Evolutionary conservation across 2,797 vertebrate species (phyloP).

Genomic region (Otus scops): DNA sequence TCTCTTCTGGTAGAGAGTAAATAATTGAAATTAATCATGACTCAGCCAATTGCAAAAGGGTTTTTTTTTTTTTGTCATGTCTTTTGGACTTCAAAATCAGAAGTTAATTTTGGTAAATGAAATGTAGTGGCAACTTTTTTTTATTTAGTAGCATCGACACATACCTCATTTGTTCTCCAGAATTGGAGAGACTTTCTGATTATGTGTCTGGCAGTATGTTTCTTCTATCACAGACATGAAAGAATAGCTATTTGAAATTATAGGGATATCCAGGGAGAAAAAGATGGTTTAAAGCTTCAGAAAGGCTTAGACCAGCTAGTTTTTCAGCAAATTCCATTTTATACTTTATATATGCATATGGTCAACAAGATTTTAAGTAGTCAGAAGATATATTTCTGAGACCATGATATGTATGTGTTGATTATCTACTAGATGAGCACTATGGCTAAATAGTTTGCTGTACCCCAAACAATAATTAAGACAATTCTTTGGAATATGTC

Average conservation of each 20-base stretch:
- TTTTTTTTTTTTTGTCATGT: background rate
- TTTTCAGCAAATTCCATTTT: background rate
- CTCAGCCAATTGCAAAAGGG: background rate
- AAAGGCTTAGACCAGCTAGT: background rate
- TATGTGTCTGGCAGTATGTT: background rate
- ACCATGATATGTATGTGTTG: fast-evolving
- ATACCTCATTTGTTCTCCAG: background rate
- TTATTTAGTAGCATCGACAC: background rate
- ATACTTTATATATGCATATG: background rate
- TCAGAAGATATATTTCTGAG: background rate
- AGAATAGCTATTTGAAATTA: background rate
- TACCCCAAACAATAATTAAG: background rate
- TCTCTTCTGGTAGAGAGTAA: background rate
- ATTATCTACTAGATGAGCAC: background rate
- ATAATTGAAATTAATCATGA: background rate
- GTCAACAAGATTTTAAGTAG: background rate
- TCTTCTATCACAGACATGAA: background rate
- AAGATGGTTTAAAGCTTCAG: background rate
- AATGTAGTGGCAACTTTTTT: background rate
- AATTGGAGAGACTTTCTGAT: background rate
- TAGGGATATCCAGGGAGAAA: background rate
- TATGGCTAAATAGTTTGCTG: background rate
- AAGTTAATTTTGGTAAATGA: background rate
- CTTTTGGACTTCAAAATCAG: background rate
- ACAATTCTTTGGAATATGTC: background rate